Conservation (phyloP, 2,888 invertebrate genomes). For the Therioaphis trifolii region DNA sequence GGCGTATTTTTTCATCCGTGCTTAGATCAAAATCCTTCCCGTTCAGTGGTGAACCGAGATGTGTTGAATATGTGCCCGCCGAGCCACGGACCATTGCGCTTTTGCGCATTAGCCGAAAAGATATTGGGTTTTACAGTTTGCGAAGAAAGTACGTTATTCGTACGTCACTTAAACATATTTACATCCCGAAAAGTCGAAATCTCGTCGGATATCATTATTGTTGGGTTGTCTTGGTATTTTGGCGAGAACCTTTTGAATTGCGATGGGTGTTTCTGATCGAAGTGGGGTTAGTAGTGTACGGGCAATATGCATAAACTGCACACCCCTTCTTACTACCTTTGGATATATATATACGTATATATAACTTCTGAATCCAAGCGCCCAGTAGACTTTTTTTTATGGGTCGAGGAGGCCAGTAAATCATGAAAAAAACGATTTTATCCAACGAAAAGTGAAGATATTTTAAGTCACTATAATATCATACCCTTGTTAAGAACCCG, state of each 20-base stretch:
- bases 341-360: not conserved
- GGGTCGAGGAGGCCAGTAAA: not conserved
- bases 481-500: constrained; percentile 24
- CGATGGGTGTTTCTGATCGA: not conserved
- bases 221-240: no score
- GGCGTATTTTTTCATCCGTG: constrained; percentile 1
- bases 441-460: constrained; percentile 24
- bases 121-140: no score
- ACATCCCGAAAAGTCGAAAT: no score
- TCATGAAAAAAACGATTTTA: not conserved
- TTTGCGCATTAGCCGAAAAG: not conserved
- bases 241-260: not conserved
- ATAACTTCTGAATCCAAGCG: not conserved
- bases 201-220: no score
- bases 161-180: no score
- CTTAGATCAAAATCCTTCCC: not conserved
- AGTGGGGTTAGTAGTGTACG: not conserved
- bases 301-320: not conserved
- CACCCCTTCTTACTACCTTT: not conserved
- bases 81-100: not conserved
- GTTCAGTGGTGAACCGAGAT: not conserved
- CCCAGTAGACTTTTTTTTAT: not conserved
- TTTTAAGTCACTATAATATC: constrained; percentile 28
- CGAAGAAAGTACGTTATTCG: no score
- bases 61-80: not conserved